A percentile compares a stretch with the other conserved stretches of the same genome.
phyloP scores from a whole-genome alignment of 2,797 vertebrate species.

The Muscicapa comitata region DNA sequence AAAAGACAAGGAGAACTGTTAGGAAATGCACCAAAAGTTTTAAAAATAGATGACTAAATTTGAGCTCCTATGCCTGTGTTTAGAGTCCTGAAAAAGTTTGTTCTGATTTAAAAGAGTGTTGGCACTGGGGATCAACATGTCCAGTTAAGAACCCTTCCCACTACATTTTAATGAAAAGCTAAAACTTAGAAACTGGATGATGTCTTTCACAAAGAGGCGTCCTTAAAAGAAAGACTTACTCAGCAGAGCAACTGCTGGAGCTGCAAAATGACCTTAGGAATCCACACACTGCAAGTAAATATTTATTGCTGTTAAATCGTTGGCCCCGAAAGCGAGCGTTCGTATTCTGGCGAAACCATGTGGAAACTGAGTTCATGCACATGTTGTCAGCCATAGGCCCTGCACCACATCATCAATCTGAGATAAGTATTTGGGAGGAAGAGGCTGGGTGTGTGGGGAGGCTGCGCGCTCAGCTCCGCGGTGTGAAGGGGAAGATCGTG shows the following conservation, averaged over 20 bases:
- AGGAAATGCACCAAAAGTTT: neutral
- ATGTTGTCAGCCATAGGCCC: conserved; percentile 38
- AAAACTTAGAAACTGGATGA: neutral
- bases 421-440: conserved; percentile 40
- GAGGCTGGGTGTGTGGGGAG: conserved; percentile 5
- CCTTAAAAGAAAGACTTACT: neutral
- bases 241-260: neutral
- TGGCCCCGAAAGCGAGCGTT: conserved; percentile 31
- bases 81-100: neutral
- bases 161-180: neutral
- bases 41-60: neutral
- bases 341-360: conserved; percentile 12
- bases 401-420: conserved; percentile 61
- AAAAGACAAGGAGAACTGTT: neutral
- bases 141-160: neutral
- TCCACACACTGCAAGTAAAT: conserved; percentile 51
- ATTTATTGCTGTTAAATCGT: conserved; percentile 44
- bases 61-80: neutral
- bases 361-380: conserved; percentile 56
- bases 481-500: neutral
- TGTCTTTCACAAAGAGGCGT: neutral
- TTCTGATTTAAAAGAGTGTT: neutral
- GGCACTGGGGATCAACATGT: neutral
- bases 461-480: accelerated
- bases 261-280: conserved; percentile 48